Base-by-base conservation (phyloP, 2,888 invertebrate genomes). In the Slavum lentiscoides region DNA sequence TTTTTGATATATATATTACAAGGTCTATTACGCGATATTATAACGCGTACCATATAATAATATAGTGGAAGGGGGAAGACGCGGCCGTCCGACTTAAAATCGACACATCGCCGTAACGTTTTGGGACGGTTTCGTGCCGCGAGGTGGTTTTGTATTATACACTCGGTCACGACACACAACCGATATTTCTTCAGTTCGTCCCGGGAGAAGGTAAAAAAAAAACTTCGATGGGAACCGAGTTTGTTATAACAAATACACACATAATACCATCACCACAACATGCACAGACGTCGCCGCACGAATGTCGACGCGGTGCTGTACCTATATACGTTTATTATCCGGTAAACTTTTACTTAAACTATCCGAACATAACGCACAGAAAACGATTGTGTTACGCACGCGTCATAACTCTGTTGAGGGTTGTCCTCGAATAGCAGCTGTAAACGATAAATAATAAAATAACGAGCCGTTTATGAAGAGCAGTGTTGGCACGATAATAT, bases 91-190 rank as follows among this genome's bases (percentile, higher is more conserved):
- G 21, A 70, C 39, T 80, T 39, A 1, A 55, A 62, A 80, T 70
- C 77, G 70, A 72, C 70, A 55, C 61, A 30, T 30, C 55, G 61
- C 70, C 11, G 49, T 49, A 30, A 62, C 43, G 77, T 80, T 80
- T 80, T 80, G 15, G 77, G 77, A 80, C 17, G 62, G 21, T 80
- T 80, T 72, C 77, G 77, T 80, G 77, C 77, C 77, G 70, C 70
- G 39, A 80, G 70, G 70, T 80, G 62, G 70, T 69, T 69, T 30
- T 30, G 30, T 30, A 30, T 30, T 30, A 30, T 30, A 30, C 30
- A 30, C 69, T 77, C 37, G 21, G 77, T 80, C 77, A 80, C 77
- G 77, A 80, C 70, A 80, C n/a, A n/a, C n/a, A 80, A 80, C 77
- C 70, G 62, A 80, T 80, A 80, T 70, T 72, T 80, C 77, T 80